Conservation (phyloP, 2,113 vertebrate species). For the Engraulis encrasicolus region DNA sequence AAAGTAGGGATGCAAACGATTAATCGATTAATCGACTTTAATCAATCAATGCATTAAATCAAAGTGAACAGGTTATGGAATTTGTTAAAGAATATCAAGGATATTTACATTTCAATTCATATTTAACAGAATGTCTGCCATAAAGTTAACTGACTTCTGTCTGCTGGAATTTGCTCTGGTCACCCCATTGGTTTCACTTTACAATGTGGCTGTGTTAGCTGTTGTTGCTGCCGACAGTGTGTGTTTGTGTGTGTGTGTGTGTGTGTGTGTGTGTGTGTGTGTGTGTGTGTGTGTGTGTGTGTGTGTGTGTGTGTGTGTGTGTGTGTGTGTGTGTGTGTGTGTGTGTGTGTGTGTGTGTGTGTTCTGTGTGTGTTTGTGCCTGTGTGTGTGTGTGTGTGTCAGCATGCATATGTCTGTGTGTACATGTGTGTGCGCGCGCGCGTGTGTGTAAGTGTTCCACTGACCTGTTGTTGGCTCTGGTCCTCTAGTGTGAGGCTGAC, state of each 20-base stretch:
- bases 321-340: neutral
- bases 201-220: neutral
- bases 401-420: neutral
- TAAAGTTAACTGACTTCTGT: too few relatives aligned
- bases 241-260: neutral
- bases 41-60: too few relatives aligned
- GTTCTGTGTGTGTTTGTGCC: conserved; percentile 17
- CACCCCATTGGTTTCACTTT: neutral
- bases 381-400: neutral
- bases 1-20: too few relatives aligned
- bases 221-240: neutral
- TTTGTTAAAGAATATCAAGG: too few relatives aligned
- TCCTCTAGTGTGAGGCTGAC: conserved; percentile 95
- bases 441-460: conserved; percentile 20
- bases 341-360: neutral
- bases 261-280: neutral
- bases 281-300: neutral
- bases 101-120: too few relatives aligned
- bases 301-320: neutral
- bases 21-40: too few relatives aligned
- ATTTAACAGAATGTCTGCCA: too few relatives aligned
- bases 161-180: too few relatives aligned
- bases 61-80: too few relatives aligned
- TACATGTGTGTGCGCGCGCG: neutral
- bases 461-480: conserved; percentile 93